phyloP scores from a whole-genome alignment of 2,797 vertebrate genomes.

The Phataginus tricuspis region DNA sequence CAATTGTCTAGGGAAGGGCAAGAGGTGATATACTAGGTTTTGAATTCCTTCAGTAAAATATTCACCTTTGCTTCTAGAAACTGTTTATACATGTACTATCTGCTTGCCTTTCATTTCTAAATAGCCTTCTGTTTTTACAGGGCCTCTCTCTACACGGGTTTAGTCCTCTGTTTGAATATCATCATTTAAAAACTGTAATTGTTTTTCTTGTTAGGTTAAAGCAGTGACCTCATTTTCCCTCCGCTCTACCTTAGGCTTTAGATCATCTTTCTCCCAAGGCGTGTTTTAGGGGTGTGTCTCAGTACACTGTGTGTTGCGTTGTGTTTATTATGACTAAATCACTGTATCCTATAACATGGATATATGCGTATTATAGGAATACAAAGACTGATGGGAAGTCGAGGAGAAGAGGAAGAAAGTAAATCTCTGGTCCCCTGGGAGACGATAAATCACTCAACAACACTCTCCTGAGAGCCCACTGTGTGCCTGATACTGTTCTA shows the following conservation, averaged over 20 bases:
- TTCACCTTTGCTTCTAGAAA: neutral
- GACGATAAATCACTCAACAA: neutral
- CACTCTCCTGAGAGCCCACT: neutral
- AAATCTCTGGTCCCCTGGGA: neutral
- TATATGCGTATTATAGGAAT: neutral
- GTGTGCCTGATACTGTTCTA: rapidly evolving
- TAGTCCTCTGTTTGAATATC: neutral
- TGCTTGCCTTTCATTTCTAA: slow-evolving; percentile 6
- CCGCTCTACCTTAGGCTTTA: neutral
- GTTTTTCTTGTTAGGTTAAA: neutral
- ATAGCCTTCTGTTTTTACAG: neutral
- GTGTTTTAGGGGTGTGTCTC: neutral
- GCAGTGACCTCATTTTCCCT: neutral
- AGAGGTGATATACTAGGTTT: neutral
- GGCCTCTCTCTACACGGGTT: neutral
- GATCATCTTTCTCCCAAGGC: neutral
- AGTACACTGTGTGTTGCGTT: neutral
- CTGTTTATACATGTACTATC: neutral
- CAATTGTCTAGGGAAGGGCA: neutral
- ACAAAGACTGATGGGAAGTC: neutral
- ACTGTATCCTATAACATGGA: neutral
- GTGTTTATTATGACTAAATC: neutral
- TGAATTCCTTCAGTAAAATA: neutral
- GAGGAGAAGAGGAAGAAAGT: neutral
- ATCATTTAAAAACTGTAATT: neutral